phyloP scores from a whole-genome alignment of 1,140 invertebrate species.

The Matsumurasca onukii region DNA sequence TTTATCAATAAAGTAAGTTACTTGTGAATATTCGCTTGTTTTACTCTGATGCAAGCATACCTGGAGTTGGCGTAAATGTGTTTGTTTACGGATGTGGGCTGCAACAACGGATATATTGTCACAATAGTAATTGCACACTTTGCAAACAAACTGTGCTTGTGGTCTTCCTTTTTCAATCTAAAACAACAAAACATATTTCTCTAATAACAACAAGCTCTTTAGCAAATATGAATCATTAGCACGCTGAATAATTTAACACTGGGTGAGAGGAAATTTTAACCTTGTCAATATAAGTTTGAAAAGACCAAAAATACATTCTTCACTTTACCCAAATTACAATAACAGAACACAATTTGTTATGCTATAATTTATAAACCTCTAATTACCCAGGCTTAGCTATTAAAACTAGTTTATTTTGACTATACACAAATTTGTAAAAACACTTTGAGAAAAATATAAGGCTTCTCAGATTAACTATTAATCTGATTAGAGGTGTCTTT shows the following conservation, averaged over 20 bases:
- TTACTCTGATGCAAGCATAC: not conserved
- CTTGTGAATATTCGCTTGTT: too few relatives aligned
- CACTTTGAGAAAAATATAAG: too few relatives aligned
- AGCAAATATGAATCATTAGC: not conserved
- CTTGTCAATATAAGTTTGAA: not conserved
- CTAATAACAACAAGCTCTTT: not conserved
- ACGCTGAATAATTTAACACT: not conserved
- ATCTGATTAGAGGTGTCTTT: too few relatives aligned
- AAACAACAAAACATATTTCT: not conserved
- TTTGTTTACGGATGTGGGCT: not conserved
- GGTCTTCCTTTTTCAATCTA: not conserved
- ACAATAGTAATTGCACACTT: conserved; percentile 10
- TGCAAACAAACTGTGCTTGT: conserved; percentile 3
- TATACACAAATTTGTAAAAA: too few relatives aligned
- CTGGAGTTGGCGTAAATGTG: not conserved
- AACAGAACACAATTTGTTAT: too few relatives aligned
- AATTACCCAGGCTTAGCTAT: too few relatives aligned
- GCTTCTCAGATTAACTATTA: too few relatives aligned
- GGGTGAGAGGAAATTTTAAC: not conserved
- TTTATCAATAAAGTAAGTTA: too few relatives aligned
- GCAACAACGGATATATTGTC: not conserved
- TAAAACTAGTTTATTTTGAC: too few relatives aligned
- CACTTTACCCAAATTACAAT: not conserved
- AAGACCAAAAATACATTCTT: not conserved
- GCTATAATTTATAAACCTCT: too few relatives aligned